A percentile compares a stretch with the other conserved stretches of the same genome.
Conservation (phyloP, 2,888 invertebrate species). For the Calameuta idolon region DNA sequence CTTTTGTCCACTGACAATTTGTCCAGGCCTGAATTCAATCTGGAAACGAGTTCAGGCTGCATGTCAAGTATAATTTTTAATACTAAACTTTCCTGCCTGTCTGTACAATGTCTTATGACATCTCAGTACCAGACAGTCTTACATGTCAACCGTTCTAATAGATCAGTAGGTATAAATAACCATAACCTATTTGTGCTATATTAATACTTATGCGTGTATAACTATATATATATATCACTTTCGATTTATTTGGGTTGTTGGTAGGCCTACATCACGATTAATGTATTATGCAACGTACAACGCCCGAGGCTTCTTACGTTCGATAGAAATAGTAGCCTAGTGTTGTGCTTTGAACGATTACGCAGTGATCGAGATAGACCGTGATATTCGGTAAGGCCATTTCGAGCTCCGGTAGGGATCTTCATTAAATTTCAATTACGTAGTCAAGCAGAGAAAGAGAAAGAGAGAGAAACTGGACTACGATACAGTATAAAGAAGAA, state of each 20-base stretch:
- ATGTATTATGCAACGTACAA: neutral
- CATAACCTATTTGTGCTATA: neutral
- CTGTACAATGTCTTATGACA: neutral
- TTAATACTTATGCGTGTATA: neutral
- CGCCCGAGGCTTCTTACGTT: conserved; percentile 1
- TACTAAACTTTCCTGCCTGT: neutral
- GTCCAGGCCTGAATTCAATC: no score
- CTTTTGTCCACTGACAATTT: no score
- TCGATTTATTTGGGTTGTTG: conserved; percentile 7
- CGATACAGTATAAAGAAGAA: neutral
- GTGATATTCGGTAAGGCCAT: neutral
- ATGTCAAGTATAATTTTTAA: neutral
- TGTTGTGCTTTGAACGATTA: neutral
- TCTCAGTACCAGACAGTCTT: neutral
- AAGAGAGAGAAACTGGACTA: neutral
- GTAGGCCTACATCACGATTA: neutral
- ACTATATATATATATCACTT: conserved; percentile 1
- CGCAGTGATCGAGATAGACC: neutral
- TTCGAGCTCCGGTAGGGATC: neutral
- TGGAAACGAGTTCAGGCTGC: neutral
- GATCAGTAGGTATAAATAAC: neutral
- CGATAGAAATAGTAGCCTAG: conserved; percentile 2
- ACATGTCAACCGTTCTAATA: neutral
- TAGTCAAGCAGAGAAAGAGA: neutral
- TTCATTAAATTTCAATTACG: neutral